Percentiles rank a stretch among this genome's conserved stretches.
Conservation (phyloP, 2,113 vertebrate species). For the Tauraco erythrolophus region DNA sequence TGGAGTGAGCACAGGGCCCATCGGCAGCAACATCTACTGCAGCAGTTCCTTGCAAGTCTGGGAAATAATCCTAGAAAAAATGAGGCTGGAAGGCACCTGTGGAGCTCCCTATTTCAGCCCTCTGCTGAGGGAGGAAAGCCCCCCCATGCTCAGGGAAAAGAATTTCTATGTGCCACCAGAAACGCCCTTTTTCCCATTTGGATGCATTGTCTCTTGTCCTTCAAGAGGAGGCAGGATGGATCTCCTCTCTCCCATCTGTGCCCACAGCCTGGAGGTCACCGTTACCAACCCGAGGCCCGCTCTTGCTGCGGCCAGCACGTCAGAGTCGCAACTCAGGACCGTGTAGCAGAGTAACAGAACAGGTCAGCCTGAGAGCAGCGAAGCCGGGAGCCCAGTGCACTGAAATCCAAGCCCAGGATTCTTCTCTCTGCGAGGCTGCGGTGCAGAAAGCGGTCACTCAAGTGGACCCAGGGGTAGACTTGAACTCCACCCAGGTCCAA, state of each 20-base stretch:
- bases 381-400: not conserved
- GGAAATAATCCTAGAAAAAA: not conserved
- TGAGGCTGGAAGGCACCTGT: not conserved
- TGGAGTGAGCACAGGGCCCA: not conserved
- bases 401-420: not conserved
- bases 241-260: not conserved
- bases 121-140: not conserved
- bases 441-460: not conserved
- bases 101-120: not conserved
- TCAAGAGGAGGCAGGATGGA: not conserved
- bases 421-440: not conserved
- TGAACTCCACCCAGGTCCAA: not conserved
- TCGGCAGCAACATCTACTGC: not conserved
- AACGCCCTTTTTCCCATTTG: not conserved
- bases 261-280: not conserved
- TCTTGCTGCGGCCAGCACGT: not conserved
- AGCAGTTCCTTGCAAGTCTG: not conserved
- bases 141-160: fast-evolving
- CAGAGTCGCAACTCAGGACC: not conserved
- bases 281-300: not conserved
- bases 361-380: not conserved
- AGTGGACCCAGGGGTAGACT: not conserved
- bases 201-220: not conserved
- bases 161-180: not conserved
- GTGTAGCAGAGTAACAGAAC: not conserved